These are phyloP conservation scores for Caranx melampygus DNA, from an alignment of 2,113 vertebrate species.

Conservation along the genomic window DNA sequence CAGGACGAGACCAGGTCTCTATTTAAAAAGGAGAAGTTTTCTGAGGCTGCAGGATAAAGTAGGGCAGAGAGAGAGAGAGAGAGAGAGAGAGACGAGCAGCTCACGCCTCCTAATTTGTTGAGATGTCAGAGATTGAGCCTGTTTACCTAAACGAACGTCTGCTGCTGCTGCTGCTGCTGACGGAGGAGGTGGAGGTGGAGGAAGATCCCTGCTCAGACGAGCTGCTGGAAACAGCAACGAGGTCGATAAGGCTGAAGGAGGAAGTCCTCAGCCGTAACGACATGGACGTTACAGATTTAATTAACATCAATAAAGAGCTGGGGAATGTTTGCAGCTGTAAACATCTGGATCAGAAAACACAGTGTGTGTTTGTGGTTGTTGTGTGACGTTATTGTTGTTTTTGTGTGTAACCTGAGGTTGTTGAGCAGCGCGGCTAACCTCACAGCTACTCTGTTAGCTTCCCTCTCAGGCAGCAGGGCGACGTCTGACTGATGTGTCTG, in stretches of 20 bases:
- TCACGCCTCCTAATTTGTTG: slow-evolving; percentile 35
- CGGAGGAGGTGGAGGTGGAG: not conserved
- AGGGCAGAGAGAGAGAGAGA: slow-evolving; percentile 1
- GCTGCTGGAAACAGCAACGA: not conserved
- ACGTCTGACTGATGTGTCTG: too few relatives aligned
- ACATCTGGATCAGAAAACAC: too few relatives aligned
- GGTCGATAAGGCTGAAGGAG: not conserved
- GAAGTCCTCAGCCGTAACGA: too few relatives aligned
- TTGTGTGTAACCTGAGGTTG: too few relatives aligned
- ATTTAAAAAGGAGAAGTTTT: slow-evolving; percentile 3
- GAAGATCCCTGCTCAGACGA: slow-evolving; percentile 28
- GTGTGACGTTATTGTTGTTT: too few relatives aligned
- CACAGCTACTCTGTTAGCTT: too few relatives aligned
- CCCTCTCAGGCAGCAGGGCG: too few relatives aligned
- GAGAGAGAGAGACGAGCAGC: not conserved
- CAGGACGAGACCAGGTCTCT: not conserved
- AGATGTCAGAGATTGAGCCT: slow-evolving; percentile 40
- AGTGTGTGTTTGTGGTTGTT: too few relatives aligned
- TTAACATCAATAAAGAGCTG: too few relatives aligned
- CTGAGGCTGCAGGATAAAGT: slow-evolving; percentile 31
- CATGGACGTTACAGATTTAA: too few relatives aligned
- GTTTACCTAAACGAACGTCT: slow-evolving; percentile 27
- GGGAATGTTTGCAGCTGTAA: too few relatives aligned
- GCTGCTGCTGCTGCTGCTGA: slow-evolving; percentile 7
- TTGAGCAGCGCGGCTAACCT: too few relatives aligned